These are phyloP conservation scores for Sebastes oblongus DNA, from an alignment of 2,797 vertebrate genomes.

Conservation along the genomic window DNA sequence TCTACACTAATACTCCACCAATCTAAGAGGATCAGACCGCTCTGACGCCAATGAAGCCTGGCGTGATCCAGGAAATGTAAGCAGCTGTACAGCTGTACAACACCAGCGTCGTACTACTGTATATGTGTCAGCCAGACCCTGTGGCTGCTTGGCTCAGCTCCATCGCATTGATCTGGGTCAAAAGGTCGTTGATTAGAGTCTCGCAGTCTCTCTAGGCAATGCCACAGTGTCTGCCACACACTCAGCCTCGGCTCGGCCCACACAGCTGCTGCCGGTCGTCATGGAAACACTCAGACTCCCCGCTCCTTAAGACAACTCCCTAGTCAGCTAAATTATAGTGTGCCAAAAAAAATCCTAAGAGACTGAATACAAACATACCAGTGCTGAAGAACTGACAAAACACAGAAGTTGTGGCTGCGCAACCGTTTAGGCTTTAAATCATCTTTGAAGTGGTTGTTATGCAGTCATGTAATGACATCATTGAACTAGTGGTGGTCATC, in stretches of 20 bases:
- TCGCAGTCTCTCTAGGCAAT: conserved; percentile 66
- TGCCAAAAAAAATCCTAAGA: conserved; percentile 40
- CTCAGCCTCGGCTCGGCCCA: conserved; percentile 43
- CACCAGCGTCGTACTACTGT: not conserved
- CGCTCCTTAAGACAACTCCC: conserved; percentile 64
- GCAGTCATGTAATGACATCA: conserved; percentile 60
- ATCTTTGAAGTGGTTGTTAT: conserved; percentile 12
- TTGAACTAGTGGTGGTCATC: conserved; percentile 6
- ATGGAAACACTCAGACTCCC: conserved; percentile 79
- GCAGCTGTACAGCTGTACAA: conserved; percentile 12
- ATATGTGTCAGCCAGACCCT: conserved; percentile 35
- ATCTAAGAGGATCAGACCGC: conserved; percentile 45
- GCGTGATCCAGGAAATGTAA: conserved; percentile 38
- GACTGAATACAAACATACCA: conserved; percentile 49
- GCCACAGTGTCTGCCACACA: conserved; percentile 73
- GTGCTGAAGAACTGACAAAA: not conserved
- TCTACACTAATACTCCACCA: conserved; percentile 33
- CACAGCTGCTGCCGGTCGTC: conserved; percentile 80
- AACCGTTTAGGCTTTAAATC: conserved; percentile 32
- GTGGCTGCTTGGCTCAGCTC: conserved; percentile 50
- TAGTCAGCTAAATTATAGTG: conserved; percentile 72
- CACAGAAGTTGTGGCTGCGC: conserved; percentile 4
- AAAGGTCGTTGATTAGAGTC: conserved; percentile 78
- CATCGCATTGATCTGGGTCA: conserved; percentile 79
- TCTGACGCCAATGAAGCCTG: conserved; percentile 25